Evolutionary conservation across 1,140 invertebrate genomes (phyloP), one percentile per base, ranked within the genome.

Genomic region (Drosophila jambulina): DNA sequence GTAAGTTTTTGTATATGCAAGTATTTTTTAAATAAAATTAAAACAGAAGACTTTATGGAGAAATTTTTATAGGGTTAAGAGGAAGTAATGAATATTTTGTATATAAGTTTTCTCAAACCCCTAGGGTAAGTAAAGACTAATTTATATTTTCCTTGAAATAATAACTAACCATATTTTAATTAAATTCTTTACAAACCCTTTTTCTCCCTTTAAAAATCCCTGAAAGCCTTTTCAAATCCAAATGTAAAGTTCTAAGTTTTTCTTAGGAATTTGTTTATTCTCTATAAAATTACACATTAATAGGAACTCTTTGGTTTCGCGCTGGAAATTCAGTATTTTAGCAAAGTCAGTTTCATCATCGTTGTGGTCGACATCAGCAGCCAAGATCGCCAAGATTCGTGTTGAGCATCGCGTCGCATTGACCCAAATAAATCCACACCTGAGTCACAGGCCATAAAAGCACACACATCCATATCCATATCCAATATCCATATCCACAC

Each of bases 1-100:
- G 36, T 87, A 86, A 87, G 83, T 80, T 87, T 75, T 61, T 80
- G 77, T 88, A 83, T 76, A 82, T 87, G 75, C 76, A 56, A 82
- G 42, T 83, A 80, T 61, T 56, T 88, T 74, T 78, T 75, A 88
- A 88, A 88, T 80, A 88, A 83, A 86, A 87, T 74, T 45, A 78
- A 82, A 80, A 43, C 43, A 43, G 38, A 51, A 40, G 53, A 15
- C 9, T n/a, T 15, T 5, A 17, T 12, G 13, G n/a, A 9, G 9
- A 9, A 5, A 3, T 5, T 17, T 34, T 1, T 4, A 9, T 17
- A 6, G 19, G 32, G 2, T 5, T 15, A 15, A 25, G 7, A 21
- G 19, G 27, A 19, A n/a, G 38, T 29, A n/a, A n/a, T n/a, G n/a
- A n/a, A n/a, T n/a, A n/a, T n/a, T n/a, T n/a, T n/a, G n/a, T n/a